Conservation (phyloP, 2,888 invertebrate species). For the Chymomyza caudatula region DNA sequence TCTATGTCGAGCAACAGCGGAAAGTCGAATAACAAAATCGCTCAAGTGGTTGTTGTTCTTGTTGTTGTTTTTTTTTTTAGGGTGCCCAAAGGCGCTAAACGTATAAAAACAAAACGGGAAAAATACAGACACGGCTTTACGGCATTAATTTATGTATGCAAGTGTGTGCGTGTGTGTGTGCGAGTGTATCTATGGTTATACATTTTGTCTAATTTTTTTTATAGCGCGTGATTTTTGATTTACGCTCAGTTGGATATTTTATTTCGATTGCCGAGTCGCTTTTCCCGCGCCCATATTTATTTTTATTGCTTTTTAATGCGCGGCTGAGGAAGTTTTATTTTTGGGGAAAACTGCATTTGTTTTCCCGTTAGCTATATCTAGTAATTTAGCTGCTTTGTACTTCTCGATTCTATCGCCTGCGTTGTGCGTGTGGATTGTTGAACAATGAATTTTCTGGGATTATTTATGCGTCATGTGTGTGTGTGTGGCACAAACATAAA, state of each 20-base stretch:
- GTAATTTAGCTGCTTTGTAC: not conserved
- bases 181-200: conserved; percentile 33
- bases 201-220: conserved; percentile 60
- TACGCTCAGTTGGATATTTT: conserved; percentile 67
- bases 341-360: conserved; percentile 46
- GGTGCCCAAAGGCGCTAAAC: conserved; percentile 60
- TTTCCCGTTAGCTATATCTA: conserved; percentile 1
- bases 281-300: conserved; percentile 59
- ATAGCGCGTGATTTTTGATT: conserved; percentile 67
- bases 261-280: conserved; percentile 46
- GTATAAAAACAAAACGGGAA: conserved; percentile 44
- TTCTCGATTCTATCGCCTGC: conserved; percentile 7
- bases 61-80: conserved; percentile 13
- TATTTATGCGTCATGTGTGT: conserved; percentile 42
- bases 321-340: conserved; percentile 61
- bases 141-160: not conserved
- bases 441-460: conserved; percentile 67
- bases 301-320: conserved; percentile 75
- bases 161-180: not conserved
- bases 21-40: conserved; percentile 34
- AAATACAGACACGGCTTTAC: not conserved
- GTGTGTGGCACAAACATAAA: not conserved
- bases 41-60: conserved; percentile 49
- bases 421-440: conserved; percentile 50
- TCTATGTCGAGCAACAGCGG: not conserved